Conservation (phyloP, 2,113 vertebrate species). For the Ranitomeya variabilis region DNA sequence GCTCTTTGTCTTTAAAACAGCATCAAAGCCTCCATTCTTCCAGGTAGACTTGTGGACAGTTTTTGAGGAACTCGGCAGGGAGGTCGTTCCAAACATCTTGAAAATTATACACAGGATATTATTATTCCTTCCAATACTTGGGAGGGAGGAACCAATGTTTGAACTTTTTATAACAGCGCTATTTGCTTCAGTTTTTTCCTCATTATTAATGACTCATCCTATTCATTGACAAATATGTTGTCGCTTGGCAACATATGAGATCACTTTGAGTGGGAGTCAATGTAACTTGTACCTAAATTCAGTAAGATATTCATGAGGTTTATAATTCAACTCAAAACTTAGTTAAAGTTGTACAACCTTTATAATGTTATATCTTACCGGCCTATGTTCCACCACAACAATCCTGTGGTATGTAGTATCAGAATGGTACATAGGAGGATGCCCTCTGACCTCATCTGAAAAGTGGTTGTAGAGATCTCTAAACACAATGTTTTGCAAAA, state of each 20-base stretch:
- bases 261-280: slow-evolving; percentile 11
- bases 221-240: slow-evolving; percentile 37
- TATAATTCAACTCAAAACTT: background rate
- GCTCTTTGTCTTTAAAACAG: no score
- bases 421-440: no score
- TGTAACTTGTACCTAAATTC: slow-evolving; percentile 16
- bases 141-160: background rate
- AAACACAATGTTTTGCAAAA: no score
- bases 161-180: background rate
- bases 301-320: background rate
- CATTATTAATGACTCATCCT: slow-evolving; percentile 25
- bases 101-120: no score
- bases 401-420: no score
- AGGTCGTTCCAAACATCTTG: no score
- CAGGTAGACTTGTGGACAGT: no score
- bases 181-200: background rate
- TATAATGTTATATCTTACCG: background rate
- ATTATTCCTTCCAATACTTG: background rate
- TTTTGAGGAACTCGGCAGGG: no score
- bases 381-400: no score
- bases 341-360: background rate
- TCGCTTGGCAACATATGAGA: slow-evolving; percentile 12
- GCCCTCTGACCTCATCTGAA: no score
- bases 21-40: no score
- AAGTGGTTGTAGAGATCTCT: no score